phyloP scores from a whole-genome alignment of 2,797 vertebrate species.

The Enteromius afrohamiltoni region DNA sequence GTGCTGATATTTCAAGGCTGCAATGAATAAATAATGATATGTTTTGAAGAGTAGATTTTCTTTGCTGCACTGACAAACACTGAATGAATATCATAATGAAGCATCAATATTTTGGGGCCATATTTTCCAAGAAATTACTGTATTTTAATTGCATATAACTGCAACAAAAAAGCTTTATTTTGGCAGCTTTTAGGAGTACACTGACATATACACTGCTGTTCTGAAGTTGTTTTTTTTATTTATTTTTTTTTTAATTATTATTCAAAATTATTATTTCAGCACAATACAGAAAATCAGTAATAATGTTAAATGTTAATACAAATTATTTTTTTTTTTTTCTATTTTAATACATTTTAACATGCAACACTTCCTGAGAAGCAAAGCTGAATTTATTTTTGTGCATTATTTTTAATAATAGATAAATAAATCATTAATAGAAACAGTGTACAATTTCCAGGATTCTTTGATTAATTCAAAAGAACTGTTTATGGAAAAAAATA shows the following conservation, averaged over 20 bases:
- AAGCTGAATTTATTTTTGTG: neutral
- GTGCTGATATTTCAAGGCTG: neutral
- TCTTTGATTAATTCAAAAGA: neutral
- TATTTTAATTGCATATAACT: neutral
- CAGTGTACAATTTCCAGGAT: neutral
- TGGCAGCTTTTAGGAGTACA: neutral
- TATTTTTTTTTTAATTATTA: too few relatives aligned
- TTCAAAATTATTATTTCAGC: neutral
- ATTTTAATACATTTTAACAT: neutral
- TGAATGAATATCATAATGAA: neutral
- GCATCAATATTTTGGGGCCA: neutral
- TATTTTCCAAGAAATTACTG: neutral
- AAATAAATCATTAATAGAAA: neutral
- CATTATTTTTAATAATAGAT: too few relatives aligned
- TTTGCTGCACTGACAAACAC: neutral
- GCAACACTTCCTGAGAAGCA: neutral
- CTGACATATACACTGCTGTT: neutral
- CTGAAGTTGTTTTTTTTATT: neutral
- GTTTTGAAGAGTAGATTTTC: neutral
- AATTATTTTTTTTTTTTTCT: too few relatives aligned
- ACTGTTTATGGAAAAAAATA: neutral
- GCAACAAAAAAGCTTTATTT: conserved; percentile 1
- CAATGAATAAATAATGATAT: neutral
- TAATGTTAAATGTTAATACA: neutral
- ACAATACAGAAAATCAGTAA: neutral